phyloP scores from a whole-genome alignment of 2,797 vertebrate genomes.

The Pteronotus mesoamericanus region DNA sequence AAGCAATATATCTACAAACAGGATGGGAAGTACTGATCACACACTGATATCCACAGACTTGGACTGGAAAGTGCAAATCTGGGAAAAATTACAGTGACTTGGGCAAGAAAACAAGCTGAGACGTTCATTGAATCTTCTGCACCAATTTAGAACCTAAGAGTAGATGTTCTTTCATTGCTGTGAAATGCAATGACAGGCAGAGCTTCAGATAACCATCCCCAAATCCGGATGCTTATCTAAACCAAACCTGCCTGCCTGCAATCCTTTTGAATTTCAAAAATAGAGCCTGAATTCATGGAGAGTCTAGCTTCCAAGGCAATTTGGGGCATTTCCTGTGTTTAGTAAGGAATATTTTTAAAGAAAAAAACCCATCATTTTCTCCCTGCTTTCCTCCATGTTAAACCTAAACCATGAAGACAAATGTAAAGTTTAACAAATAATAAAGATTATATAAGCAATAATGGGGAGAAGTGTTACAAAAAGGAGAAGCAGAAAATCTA shows the following conservation, averaged over 20 bases:
- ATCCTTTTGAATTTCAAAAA: slow-evolving; percentile 68
- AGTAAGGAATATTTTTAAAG: slow-evolving; percentile 41
- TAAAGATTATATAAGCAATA: not conserved
- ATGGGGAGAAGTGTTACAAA: not conserved
- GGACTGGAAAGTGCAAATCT: slow-evolving; percentile 38
- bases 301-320: slow-evolving; percentile 7
- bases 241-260: slow-evolving; percentile 41
- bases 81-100: slow-evolving; percentile 56
- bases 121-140: slow-evolving; percentile 24
- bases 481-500: not conserved
- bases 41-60: slow-evolving; percentile 48
- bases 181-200: slow-evolving; percentile 66
- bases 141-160: slow-evolving; percentile 36
- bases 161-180: slow-evolving; percentile 60
- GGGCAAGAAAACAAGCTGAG: slow-evolving; percentile 50
- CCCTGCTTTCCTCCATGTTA: not conserved
- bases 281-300: slow-evolving; percentile 57
- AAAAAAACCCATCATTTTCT: slow-evolving; percentile 49
- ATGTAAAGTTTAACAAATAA: slow-evolving; percentile 29
- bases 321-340: slow-evolving; percentile 47
- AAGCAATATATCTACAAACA: slow-evolving; percentile 60
- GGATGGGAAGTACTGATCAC: slow-evolving; percentile 59
- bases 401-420: slow-evolving; percentile 34
- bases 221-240: slow-evolving; percentile 64
- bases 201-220: slow-evolving; percentile 70